These are phyloP conservation scores for Eupithecia tripunctaria DNA, from an alignment of 2,888 invertebrate species.

Conservation along the genomic window DNA sequence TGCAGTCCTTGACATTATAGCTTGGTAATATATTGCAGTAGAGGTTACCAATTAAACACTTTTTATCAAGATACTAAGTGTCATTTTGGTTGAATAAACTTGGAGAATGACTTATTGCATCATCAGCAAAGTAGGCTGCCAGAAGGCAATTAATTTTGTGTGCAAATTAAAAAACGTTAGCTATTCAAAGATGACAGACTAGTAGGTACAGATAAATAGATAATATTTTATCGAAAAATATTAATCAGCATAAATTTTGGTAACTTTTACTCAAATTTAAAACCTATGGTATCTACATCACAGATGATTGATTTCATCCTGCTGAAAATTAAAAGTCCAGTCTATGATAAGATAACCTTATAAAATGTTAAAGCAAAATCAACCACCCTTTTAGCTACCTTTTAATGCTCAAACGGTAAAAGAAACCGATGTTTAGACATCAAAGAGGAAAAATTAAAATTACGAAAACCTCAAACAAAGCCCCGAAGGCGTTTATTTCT, in stretches of 20 bases:
- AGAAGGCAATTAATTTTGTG: neutral
- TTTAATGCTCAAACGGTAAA: neutral
- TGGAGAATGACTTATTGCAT: neutral
- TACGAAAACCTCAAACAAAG: neutral
- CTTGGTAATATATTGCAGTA: slow-evolving; percentile 2
- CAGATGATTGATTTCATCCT: too few relatives aligned
- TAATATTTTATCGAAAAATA: neutral
- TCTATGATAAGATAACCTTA: neutral
- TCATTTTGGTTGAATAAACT: neutral
- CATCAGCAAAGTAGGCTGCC: neutral
- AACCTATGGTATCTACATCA: too few relatives aligned
- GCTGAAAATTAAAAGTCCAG: neutral
- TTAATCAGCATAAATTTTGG: neutral
- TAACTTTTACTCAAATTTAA: neutral
- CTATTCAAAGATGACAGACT: neutral
- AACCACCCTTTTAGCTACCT: neutral
- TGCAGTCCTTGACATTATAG: slow-evolving; percentile 68
- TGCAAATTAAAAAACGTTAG: neutral
- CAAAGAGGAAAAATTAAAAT: neutral
- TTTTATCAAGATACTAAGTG: neutral
- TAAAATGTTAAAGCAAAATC: neutral
- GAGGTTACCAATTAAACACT: neutral
- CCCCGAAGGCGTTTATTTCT: neutral
- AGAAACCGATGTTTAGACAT: neutral
- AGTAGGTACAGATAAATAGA: neutral